phyloP scores from a whole-genome alignment of 1,140 invertebrate species.

The Hirudo medicinalis region DNA sequence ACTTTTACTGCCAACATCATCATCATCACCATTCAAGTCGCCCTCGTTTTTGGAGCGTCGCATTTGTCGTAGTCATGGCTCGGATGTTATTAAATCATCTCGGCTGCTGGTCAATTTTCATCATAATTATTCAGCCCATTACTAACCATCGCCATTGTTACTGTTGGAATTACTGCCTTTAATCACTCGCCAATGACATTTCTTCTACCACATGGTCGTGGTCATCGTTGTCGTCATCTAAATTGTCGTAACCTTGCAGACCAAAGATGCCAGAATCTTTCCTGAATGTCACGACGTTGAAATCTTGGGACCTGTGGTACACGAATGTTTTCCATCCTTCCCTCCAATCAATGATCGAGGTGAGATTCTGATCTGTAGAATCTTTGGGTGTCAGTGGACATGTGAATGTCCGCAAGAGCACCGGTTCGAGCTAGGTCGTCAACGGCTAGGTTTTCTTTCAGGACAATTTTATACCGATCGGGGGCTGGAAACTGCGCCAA shows the following conservation, averaged over 20 bases:
- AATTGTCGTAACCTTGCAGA: not conserved
- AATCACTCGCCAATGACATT: not conserved
- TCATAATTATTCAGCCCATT: not conserved
- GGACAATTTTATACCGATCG: too few relatives aligned
- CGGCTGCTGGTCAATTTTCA: not conserved
- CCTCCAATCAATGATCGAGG: not conserved
- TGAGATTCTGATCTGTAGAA: not conserved
- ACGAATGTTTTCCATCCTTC: not conserved
- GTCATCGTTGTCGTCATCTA: not conserved
- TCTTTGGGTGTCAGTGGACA: not conserved
- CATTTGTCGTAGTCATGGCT: not conserved
- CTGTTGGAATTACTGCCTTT: not conserved
- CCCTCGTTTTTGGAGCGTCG: too few relatives aligned
- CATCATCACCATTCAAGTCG: too few relatives aligned
- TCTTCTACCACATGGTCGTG: not conserved
- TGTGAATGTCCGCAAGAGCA: too few relatives aligned
- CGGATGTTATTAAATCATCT: not conserved
- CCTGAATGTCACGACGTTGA: not conserved
- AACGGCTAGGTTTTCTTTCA: too few relatives aligned
- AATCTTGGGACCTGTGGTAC: conserved; percentile 1
- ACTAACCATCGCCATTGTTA: not conserved
- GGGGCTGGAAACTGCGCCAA: too few relatives aligned
- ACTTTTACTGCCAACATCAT: too few relatives aligned
- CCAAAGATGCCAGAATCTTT: not conserved
- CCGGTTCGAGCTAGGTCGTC: too few relatives aligned